Evolutionary conservation across 2,113 vertebrate species (phyloP).

Genomic region (Ophthalmolycus amberensis): DNA sequence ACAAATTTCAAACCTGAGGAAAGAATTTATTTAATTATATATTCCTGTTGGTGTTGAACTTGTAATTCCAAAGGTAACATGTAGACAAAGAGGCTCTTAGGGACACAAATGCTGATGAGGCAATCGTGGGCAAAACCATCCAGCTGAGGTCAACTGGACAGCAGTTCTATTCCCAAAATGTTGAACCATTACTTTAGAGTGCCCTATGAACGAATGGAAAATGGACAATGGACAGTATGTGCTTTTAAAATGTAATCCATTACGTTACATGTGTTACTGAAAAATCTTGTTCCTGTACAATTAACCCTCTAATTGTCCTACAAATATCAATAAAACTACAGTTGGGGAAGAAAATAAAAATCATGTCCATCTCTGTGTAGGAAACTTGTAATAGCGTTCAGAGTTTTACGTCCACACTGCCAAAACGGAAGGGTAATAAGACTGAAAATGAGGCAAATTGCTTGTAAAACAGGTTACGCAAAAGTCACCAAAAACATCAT

Average conservation of each 20-base stretch:
- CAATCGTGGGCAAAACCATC: not conserved
- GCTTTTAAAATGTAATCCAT: not conserved
- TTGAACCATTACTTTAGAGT: not conserved
- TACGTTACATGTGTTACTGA: not conserved
- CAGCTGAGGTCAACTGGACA: not conserved
- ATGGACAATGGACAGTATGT: not conserved
- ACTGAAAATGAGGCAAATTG: constrained; percentile 31
- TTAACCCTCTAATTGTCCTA: not conserved
- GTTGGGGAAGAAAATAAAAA: not conserved
- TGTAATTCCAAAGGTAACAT: not conserved
- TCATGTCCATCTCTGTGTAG: not conserved
- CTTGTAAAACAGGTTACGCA: constrained; percentile 51
- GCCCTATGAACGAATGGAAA: not conserved
- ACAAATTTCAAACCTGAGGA: constrained; percentile 2
- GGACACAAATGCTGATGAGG: not conserved
- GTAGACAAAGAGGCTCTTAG: not conserved
- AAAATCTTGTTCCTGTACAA: not conserved
- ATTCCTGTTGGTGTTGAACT: not conserved
- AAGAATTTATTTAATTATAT: not conserved
- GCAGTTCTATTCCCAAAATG: not conserved
- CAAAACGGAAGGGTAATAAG: constrained; percentile 40
- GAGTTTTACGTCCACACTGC: constrained; percentile 1
- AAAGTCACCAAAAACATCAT: constrained; percentile 54
- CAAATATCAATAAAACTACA: not conserved
- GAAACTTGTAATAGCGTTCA: not conserved